Evolutionary conservation across 2,113 vertebrate genomes (phyloP), one percentile per base, ranked within the genome.

Genomic region (Tinamus guttatus): DNA sequence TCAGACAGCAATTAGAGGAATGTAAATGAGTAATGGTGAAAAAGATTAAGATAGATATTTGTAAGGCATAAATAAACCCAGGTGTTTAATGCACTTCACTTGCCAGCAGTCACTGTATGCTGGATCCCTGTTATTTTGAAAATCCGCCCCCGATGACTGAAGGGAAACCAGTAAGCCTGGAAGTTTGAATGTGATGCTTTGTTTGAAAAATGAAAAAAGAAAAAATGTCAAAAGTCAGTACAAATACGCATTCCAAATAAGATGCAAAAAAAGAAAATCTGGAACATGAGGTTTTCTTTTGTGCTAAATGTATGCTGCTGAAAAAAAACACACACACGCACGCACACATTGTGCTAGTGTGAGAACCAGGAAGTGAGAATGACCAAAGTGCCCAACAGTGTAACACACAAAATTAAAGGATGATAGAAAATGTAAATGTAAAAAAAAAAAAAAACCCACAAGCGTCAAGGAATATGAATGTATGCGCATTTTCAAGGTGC

Each of bases 281-380:
- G 64, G 14, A 96, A 90, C 47, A 21, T 30, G 70, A 75, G 25
- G 47, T 73, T 85, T 85, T 81, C 52, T 56, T 89, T 79, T 87
- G 28, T 75, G 34, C 71, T 76, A 79, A 28, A 60, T 47, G 8
- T 49, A n/a, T 71, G 38, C 30, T 69, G 30, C 16, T 65, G 71
- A 2, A 18, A 62, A 89, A 41, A 79, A 49, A 49, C 10, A 49
- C 20, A 47, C 16, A 20, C 45, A 47, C 16, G 21, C 16, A 49
- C 21, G 6, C 13, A 28, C n/a, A 13, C 56, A 32, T 10, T 76
- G 34, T 89, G 52, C 62, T 75, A 19, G 25, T 81, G 76, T 90
- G 90, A 93, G 87, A 95, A 91, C 34, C 76, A 81, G 82, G 83
- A 94, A 83, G 43, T 81, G 73, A 91, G 65, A 86, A 11, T n/a